Conservation (phyloP, 2,888 invertebrate genomes). For the Lomographa bimaculata region DNA sequence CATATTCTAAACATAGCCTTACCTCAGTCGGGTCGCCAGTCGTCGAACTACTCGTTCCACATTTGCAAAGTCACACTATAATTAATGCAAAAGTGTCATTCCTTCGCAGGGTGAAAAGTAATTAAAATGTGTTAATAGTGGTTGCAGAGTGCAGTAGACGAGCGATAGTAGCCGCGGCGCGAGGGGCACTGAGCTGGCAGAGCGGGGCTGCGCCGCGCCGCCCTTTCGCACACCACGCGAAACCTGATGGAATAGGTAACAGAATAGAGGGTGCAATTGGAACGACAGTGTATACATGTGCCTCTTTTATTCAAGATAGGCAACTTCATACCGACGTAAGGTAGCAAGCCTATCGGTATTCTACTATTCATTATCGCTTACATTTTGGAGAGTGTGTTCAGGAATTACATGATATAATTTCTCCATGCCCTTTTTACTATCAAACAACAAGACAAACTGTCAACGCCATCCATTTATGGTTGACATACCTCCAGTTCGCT, state of each 20-base stretch:
- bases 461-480: no score
- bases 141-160: slow-evolving; percentile 8
- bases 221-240: slow-evolving; percentile 53
- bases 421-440: no score
- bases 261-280: slow-evolving; percentile 38
- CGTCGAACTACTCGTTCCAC: slow-evolving; percentile 14
- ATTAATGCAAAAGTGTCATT: slow-evolving; percentile 23
- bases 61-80: slow-evolving; percentile 21
- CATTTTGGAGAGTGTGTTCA: no score
- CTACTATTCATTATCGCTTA: no score
- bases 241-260: slow-evolving; percentile 45
- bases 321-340: no score
- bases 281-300: not conserved
- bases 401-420: no score
- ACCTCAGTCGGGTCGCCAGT: slow-evolving; percentile 7
- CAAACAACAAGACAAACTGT: no score
- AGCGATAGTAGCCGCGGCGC: slow-evolving; percentile 52
- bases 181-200: slow-evolving; percentile 74
- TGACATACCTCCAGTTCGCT: no score
- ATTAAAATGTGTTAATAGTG: slow-evolving; percentile 21
- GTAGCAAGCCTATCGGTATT: no score
- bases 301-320: slow-evolving; percentile 1
- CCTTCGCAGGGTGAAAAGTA: slow-evolving; percentile 17
- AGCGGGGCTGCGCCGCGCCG: slow-evolving; percentile 64
- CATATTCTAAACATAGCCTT: slow-evolving; percentile 20